A percentile compares a stretch with the other conserved stretches of the same genome.
Evolutionary conservation across 2,797 vertebrate species (phyloP).

Genomic region (Labroides dimidiatus): DNA sequence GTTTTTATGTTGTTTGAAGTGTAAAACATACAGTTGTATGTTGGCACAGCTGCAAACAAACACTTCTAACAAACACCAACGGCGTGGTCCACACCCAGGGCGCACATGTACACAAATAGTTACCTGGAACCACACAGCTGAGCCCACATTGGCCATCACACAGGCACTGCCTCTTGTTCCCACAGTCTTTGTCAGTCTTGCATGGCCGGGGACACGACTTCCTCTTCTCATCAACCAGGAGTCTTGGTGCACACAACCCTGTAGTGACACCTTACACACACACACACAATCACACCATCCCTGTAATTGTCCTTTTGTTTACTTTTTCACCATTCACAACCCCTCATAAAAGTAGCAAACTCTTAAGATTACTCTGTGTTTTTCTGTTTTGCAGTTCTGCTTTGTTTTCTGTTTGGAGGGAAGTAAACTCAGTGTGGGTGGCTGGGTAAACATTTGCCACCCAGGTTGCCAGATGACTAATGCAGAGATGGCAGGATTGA

Average conservation of each 20-base stretch:
- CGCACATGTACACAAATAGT: constrained; percentile 55
- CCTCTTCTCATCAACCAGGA: constrained; percentile 78
- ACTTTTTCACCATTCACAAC: constrained; percentile 32
- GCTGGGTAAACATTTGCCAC: constrained; percentile 54
- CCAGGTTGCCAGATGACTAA: constrained; percentile 45
- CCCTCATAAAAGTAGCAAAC: constrained; percentile 44
- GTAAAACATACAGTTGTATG: constrained; percentile 37
- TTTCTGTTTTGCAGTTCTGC: constrained; percentile 42
- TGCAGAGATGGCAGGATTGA: constrained; percentile 36
- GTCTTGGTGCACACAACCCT: constrained; percentile 80
- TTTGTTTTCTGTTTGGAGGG: constrained; percentile 36
- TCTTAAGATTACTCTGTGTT: constrained; percentile 30
- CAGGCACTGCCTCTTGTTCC: constrained; percentile 83
- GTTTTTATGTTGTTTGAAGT: constrained; percentile 42
- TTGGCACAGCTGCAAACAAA: constrained; percentile 61
- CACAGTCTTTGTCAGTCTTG: constrained; percentile 80
- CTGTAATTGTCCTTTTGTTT: constrained; percentile 52
- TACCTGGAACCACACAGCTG: constrained; percentile 89
- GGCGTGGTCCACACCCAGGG: constrained; percentile 35
- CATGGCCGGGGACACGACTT: constrained; percentile 84
- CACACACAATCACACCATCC: constrained; percentile 34
- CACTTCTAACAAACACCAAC: constrained; percentile 36
- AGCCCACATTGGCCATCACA: constrained; percentile 88
- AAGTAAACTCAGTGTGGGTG: constrained; percentile 54
- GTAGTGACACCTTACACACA: constrained; percentile 62